Evolutionary conservation across 2,888 invertebrate genomes (phyloP).

Genomic region (Amblyjoppa proteus): DNA sequence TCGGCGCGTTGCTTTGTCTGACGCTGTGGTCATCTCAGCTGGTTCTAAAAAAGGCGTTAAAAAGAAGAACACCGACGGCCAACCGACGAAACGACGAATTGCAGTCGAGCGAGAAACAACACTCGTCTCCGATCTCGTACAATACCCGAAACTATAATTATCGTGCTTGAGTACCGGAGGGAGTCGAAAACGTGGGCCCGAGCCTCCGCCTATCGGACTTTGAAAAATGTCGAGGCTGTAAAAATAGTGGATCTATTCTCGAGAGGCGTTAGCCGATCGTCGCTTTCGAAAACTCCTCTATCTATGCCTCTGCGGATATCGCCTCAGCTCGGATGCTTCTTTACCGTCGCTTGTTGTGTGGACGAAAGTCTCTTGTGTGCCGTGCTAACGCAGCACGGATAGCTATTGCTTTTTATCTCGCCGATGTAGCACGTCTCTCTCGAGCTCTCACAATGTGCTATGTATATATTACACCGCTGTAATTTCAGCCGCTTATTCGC

Average conservation of each 20-base stretch:
- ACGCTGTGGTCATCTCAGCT: neutral
- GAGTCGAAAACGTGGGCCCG: neutral
- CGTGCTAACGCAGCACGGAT: neutral
- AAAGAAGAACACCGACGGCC: neutral
- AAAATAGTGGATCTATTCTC: neutral
- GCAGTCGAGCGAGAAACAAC: neutral
- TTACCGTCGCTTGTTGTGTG: neutral
- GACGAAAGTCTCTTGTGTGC: neutral
- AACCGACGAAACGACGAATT: neutral
- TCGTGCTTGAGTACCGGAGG: neutral
- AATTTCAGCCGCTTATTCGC: neutral
- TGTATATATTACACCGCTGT: neutral
- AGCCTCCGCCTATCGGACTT: neutral
- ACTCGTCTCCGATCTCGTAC: neutral
- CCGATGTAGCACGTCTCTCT: neutral
- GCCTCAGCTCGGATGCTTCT: neutral
- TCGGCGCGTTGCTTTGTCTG: neutral
- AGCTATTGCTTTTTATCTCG: neutral
- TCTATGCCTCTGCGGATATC: neutral
- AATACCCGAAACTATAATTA: conserved; percentile 5
- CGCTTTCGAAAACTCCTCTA: neutral
- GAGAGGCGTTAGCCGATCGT: neutral
- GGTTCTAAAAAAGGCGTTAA: neutral
- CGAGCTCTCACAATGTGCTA: neutral
- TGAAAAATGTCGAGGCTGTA: neutral